Conservation (phyloP, 2,888 invertebrate species). For the Cephus sareptanus region DNA sequence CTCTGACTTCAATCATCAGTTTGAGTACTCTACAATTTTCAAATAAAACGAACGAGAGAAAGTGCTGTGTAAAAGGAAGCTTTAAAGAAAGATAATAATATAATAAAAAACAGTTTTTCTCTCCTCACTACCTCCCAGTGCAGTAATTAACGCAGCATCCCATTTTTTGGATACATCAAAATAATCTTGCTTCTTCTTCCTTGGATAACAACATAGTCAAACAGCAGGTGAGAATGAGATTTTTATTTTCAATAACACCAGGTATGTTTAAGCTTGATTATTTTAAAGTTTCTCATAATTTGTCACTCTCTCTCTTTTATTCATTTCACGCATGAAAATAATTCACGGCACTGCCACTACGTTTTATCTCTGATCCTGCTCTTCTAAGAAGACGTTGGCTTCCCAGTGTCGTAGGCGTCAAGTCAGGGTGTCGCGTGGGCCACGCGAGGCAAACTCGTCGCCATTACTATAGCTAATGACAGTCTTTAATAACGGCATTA, state of each 20-base stretch:
- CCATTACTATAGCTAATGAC: constrained; percentile 30
- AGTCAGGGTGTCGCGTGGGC: background rate
- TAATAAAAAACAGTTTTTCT: background rate
- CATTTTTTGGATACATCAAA: background rate
- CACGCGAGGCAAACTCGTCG: background rate
- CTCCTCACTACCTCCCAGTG: background rate
- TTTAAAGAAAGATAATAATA: background rate
- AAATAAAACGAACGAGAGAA: constrained; percentile 9
- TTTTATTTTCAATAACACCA: background rate
- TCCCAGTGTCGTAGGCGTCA: background rate
- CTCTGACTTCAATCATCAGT: background rate
- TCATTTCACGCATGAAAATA: background rate
- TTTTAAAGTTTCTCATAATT: background rate
- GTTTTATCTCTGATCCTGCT: background rate
- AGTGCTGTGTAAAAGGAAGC: background rate
- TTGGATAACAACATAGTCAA: background rate
- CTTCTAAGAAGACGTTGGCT: background rate
- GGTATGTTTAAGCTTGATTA: background rate
- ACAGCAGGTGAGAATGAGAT: background rate
- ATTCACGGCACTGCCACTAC: constrained; percentile 12
- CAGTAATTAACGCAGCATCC: background rate
- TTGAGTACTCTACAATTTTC: background rate
- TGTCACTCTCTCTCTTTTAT: background rate
- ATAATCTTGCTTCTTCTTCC: background rate
- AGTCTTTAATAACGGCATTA: constrained; percentile 48